Evolutionary conservation across 1,140 invertebrate genomes (phyloP), one percentile per base, ranked within the genome.

Genomic region (Drosophila teissieri): DNA sequence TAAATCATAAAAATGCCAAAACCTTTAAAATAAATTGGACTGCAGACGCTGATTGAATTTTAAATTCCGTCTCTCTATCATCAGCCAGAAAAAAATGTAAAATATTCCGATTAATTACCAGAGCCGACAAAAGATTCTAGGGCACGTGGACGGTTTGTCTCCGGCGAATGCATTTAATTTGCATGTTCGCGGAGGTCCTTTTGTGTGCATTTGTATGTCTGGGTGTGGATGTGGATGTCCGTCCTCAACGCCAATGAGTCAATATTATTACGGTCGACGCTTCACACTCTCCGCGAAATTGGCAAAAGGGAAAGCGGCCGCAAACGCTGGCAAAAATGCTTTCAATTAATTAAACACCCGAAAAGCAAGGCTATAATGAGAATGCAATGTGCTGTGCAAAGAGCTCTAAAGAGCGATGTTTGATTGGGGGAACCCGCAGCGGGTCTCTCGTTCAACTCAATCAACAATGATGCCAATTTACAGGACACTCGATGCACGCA

Each of bases 291-390:
- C 40, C 36, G 49, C 34, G 67, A 78, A 75, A 53, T n/a, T 8
- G 52, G 37, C 31, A 46, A 53, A 52, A 63, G 31, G 62, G 14
- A 45, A 53, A 48, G 52, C 49, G 51, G 65, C 81, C 80, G 58
- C 80, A 83, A 86, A 53, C 68, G 73, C 62, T 61, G 79, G 83
- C 65, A 80, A 77, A 86, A 88, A 89, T 88, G 83, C 73, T 88
- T 83, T 89, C 84, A 88, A 88, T 88, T 88, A 88, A 88, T 88
- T 88, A 88, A 88, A 89, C 83, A 89, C 83, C 79, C 74, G 61
- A 88, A 68, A 80, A 75, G 69, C 73, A 60, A 78, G 53, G 65
- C 57, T 58, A 74, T 63, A 67, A 81, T 65, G 69, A 80, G 77
- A 77, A 73, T 60, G 74, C 61, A 75, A 51, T 64, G 61, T 42